Base-by-base conservation (phyloP, 2,113 vertebrate species). In the Percina caprodes region DNA sequence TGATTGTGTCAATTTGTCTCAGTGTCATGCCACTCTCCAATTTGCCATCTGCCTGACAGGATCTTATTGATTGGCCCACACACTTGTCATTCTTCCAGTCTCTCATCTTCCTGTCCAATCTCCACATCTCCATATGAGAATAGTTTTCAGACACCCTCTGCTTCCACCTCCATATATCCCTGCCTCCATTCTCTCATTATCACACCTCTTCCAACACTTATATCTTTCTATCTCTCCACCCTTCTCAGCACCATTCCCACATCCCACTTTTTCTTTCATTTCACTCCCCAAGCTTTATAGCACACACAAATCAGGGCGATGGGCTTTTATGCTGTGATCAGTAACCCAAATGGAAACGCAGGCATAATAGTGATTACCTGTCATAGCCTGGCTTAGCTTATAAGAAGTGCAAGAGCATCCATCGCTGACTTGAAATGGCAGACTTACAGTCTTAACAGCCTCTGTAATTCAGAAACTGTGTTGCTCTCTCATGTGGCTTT, bases 1-100 rank as follows among this genome's bases (percentile, higher is more conserved):
- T 89, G 92, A 95, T 92, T 86, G 93, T 92, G 92, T 94, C 92
- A 62, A 95, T 95, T 94, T 93, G 90, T 94, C 92, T 92, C 86
- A 79, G 82, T 91, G 93, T 91, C 89, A 93, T 52, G 78, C 79
- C 69, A 78, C 89, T 94, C 90, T 93, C 92, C 90, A 91, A 93
- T 94, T 95, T 91, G 89, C 93, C 93, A 92, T 91, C 91, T 90
- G 87, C 80, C 89, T 83, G 92, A 93, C 92, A 63, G 91, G 74
- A 81, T 82, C 70, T 91, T 92, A 94, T 94, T 91, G 93, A 94
- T 92, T 93, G 90, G 91, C 87, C 88, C 76, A 62, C 89, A 83
- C 89, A 86, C 88, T 92, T 88, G 91, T 88, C 90, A 84, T 84
- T 93, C 90, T 81, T 85, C 69, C 87, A 67, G 67, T 92, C 86